phyloP scores from a whole-genome alignment of 2,797 vertebrate species.

The Eutrigla gurnardus region DNA sequence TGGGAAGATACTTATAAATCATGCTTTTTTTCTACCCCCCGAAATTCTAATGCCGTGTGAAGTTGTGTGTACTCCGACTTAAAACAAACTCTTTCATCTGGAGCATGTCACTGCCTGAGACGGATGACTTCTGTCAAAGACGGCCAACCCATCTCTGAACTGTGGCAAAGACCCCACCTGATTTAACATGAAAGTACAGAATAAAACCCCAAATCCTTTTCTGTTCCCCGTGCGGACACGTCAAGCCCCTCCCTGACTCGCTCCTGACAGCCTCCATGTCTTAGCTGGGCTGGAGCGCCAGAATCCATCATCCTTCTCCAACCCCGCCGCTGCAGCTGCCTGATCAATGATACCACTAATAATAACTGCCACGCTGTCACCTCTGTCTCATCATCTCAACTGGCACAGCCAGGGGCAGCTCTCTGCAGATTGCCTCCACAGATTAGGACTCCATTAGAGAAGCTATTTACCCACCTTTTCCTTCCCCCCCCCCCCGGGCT shows the following conservation, averaged over 20 bases:
- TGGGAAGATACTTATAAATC: conserved; percentile 28
- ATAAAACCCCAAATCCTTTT: conserved; percentile 10
- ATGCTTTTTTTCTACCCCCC: neutral
- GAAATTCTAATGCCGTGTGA: conserved; percentile 1
- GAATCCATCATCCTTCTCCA: conserved; percentile 82
- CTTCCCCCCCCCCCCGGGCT: conserved; percentile 78
- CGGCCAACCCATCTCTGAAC: conserved; percentile 45
- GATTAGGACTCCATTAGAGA: conserved; percentile 87
- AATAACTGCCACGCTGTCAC: conserved; percentile 85
- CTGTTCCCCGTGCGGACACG: neutral
- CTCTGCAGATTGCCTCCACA: conserved; percentile 82
- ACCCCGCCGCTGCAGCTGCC: conserved; percentile 68
- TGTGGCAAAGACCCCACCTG: conserved; percentile 43
- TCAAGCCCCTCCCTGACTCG: conserved; percentile 38
- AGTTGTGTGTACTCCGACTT: conserved; percentile 29
- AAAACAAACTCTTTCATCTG: conserved; percentile 46
- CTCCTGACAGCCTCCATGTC: conserved; percentile 66
- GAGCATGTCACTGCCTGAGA: conserved; percentile 39
- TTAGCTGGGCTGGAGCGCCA: conserved; percentile 69
- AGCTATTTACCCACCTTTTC: conserved; percentile 82
- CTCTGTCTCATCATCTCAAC: conserved; percentile 78
- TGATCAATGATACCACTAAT: conserved; percentile 89
- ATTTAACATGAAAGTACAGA: conserved; percentile 54
- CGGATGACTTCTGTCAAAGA: conserved; percentile 55
- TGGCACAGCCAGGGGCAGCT: conserved; percentile 78